Evolutionary conservation across 2,888 invertebrate species (phyloP), one percentile per base, ranked within the genome.

Genomic region (Catocala nupta): DNA sequence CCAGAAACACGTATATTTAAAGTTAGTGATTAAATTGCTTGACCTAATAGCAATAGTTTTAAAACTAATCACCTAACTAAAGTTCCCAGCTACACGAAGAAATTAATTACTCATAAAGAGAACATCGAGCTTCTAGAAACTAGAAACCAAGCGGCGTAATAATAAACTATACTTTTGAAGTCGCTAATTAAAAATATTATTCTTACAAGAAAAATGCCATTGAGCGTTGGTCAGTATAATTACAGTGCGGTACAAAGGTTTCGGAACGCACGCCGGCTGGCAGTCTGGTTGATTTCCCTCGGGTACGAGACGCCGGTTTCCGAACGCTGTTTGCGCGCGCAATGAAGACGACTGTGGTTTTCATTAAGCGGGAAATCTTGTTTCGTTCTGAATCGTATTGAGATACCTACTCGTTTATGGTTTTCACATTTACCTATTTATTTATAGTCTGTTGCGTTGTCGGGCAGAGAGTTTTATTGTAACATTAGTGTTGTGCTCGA

Each of bases 281-380:
- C 34, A 36, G 45, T 34, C 45, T 48, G 53, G 43, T 56, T 78
- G 77, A 80, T 80, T 80, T 80, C 80, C 80, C 80, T 56, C 48
- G 73, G 70, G 80, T 59, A 44, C 57, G 50, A 16, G 55, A 63
- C 55, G 60, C 9, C 55, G 67, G 66, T 65, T 70, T 70, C 66
- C 61, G 70, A 72, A 76, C 67, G 68, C 62, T 70, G 72, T 73
- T 75, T 68, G 55, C 56, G 67, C 63, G 63, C 53, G 53, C 66
- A 71, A 75, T 76, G 65, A 78, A 77, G 77, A 73, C 65, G 69
- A 70, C 70, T 75, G 63, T 57, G 71, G 76, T 65, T 71, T 68
- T 71, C 73, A 75, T 73, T 75, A 73, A 50, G 65, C 59, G 68
- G 63, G 62, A 73, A 75, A 75, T 75, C 76, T 75, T 73, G 73